Percentiles rank a stretch among this genome's conserved stretches.
These are phyloP conservation scores for Labeo calbasu DNA, from an alignment of 2,797 vertebrate genomes.

Conservation along the genomic window DNA sequence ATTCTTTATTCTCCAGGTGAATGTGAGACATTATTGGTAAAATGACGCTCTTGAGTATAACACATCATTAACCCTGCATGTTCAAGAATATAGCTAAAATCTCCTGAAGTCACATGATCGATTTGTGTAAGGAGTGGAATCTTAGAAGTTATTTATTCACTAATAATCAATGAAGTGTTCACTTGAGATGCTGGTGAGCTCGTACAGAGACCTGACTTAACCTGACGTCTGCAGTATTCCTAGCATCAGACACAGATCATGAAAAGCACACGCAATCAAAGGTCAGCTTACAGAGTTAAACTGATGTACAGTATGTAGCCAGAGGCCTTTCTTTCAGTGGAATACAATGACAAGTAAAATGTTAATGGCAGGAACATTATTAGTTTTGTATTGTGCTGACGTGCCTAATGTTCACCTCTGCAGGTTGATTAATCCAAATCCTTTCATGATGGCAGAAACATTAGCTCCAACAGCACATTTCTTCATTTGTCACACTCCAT, in stretches of 20 bases:
- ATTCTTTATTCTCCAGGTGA: not conserved
- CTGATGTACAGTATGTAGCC: not conserved
- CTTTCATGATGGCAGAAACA: conserved; percentile 18
- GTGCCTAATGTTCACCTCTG: conserved; percentile 21
- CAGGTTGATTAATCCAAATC: conserved; percentile 28
- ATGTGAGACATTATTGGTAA: conserved; percentile 16
- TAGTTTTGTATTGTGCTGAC: not conserved
- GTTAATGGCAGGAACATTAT: too few species aligned
- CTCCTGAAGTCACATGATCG: not conserved
- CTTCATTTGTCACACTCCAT: conserved; percentile 49
- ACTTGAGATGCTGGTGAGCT: not conserved
- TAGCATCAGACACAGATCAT: not conserved
- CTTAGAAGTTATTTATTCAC: not conserved
- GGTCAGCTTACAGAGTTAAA: not conserved
- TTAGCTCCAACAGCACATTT: conserved; percentile 27
- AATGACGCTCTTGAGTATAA: conserved; percentile 8
- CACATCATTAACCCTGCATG: conserved; percentile 17
- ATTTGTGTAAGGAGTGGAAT: not conserved
- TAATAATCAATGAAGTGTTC: not conserved
- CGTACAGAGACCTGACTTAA: not conserved
- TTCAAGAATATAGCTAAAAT: not conserved
- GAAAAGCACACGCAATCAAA: not conserved
- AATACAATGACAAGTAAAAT: not conserved
- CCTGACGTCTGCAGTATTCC: not conserved
- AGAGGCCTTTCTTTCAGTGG: not conserved